These are phyloP conservation scores for Amaurobius ferox DNA, from an alignment of 2,888 invertebrate genomes.

Conservation along the genomic window DNA sequence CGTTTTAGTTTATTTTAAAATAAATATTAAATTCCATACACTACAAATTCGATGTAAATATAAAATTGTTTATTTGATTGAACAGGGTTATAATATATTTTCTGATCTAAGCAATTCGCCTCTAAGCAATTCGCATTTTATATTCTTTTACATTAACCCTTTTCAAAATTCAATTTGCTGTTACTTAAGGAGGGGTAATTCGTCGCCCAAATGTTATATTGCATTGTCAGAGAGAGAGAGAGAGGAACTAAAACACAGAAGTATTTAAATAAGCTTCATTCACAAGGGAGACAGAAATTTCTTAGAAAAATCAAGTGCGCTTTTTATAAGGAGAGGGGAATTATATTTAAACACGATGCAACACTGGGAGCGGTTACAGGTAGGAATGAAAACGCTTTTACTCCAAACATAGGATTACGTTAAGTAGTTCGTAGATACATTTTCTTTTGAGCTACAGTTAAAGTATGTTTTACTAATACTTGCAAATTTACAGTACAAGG, in stretches of 20 bases:
- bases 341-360: neutral
- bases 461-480: no score
- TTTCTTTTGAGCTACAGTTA: no score
- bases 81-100: no score
- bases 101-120: no score
- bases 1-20: no score
- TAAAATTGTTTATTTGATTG: no score
- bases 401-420: no score
- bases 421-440: no score
- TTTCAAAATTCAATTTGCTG: neutral
- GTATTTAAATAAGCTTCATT: neutral
- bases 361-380: neutral
- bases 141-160: neutral
- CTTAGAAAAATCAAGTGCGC: neutral
- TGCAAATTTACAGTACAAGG: no score
- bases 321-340: neutral
- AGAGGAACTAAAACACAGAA: neutral
- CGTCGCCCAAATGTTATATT: neutral
- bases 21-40: no score
- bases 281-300: neutral
- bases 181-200: neutral
- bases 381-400: no score
- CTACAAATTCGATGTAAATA: no score
- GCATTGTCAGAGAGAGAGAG: neutral
- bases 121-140: neutral